Base-by-base conservation (phyloP, 1,140 invertebrate species). In the Leptoteleia sp. region DNA sequence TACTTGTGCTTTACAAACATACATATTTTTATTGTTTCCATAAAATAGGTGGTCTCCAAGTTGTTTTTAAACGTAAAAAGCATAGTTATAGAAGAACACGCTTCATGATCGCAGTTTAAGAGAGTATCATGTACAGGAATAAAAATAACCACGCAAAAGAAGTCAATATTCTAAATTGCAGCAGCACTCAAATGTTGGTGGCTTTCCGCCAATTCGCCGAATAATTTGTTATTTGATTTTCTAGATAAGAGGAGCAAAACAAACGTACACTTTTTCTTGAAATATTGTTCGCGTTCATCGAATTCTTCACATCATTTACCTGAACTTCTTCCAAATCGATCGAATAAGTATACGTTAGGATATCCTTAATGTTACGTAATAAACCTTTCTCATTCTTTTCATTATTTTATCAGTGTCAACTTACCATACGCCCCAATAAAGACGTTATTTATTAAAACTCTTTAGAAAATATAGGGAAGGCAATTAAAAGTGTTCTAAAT, bases 171-270 rank as follows among this genome's bases (percentile, higher is more conserved):
- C 11, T 37, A 37, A 52, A 37, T 52, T 37, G 48, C 48, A 52
- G 31, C 25, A 22, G 15, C 17, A 35, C 33, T 37, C 48, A 25
- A 52, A 12, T 29, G 5, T 35, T 35, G 16, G 33, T 52, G 48
- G 48, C 33, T 6, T 52, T 52, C 33, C 31, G 48, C 48, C 48
- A 52, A 52, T 37, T 40, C 35, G 3, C 35, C 8, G 22, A 38
- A 55, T 55, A 55, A 55, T 40, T 55, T 55, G 50, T 55, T 55
- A 55, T 55, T 55, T 55, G 50, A 55, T 55, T 40, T 55, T 55
- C 12, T 15, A 9, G 37, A 55, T 55, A 55, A 55, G 22, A 55
- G 6, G 12, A 38, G 3, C 8, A 54, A 54, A 54, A 38, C 19
- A 38, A 38, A 25, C 11, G 6, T 22, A 8, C 43, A 37, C 15